Percentiles rank a stretch among this genome's conserved stretches.
Conservation (phyloP, 2,113 vertebrate species). For the Nannobrachium achirus region DNA sequence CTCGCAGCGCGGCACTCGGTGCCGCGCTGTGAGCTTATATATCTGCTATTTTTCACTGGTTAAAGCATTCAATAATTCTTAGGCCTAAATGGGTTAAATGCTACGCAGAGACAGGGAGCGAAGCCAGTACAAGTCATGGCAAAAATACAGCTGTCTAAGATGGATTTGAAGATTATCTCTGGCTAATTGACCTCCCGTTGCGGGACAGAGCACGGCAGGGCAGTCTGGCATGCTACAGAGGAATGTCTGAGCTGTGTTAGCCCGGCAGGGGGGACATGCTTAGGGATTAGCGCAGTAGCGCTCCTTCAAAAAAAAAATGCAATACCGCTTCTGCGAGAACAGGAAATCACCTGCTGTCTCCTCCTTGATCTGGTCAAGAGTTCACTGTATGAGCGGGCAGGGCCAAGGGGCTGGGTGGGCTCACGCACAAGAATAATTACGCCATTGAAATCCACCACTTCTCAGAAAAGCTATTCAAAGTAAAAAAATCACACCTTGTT, state of each 20-base stretch:
- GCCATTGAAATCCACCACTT: constrained; percentile 1
- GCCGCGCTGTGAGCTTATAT: no score
- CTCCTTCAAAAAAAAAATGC: constrained; percentile 59
- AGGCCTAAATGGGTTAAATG: no score
- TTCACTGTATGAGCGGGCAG: constrained; percentile 38
- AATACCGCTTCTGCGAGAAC: constrained; percentile 47
- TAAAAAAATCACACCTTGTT: no score
- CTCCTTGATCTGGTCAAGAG: constrained; percentile 64
- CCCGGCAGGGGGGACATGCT: constrained; percentile 45
- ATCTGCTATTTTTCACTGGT: no score
- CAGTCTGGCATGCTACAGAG: constrained; percentile 48
- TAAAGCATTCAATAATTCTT: no score
- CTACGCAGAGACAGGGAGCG: constrained; percentile 5
- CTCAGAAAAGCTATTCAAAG: neutral
- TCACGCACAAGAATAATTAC: constrained; percentile 34
- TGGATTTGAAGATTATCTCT: constrained; percentile 35
- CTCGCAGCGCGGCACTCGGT: no score
- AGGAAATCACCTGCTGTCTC: constrained; percentile 67
- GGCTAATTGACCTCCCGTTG: constrained; percentile 42
- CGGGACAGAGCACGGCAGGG: constrained; percentile 37
- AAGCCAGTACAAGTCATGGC: neutral
- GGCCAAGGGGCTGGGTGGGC: constrained; percentile 13
- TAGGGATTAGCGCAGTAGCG: constrained; percentile 64
- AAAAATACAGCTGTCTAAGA: constrained; percentile 28
- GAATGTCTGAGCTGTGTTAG: constrained; percentile 16